Evolutionary conservation across 2,888 invertebrate species (phyloP).

Genomic region (Drosophila incognita): DNA sequence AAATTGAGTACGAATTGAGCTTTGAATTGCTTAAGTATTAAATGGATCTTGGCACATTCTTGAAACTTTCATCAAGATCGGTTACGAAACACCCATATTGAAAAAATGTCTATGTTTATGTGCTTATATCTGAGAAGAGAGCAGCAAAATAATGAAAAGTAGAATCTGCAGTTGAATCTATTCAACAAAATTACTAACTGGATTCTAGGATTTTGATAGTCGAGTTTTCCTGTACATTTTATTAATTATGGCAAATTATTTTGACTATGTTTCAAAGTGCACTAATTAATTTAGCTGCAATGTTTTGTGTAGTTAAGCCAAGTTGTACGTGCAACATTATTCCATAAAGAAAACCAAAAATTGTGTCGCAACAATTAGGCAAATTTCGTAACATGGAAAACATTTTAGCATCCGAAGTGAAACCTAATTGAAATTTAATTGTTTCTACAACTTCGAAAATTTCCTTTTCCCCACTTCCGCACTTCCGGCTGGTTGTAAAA

Average conservation of each 20-base stretch:
- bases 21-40: neutral
- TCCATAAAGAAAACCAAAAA: neutral
- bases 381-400: neutral
- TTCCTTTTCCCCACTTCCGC: slow-evolving; percentile 1
- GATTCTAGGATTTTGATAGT: too few species aligned
- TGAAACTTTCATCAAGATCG: neutral
- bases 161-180: neutral
- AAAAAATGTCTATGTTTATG: too few species aligned
- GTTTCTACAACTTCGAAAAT: slow-evolving; percentile 7
- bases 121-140: too few species aligned
- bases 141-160: too few species aligned
- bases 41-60: neutral
- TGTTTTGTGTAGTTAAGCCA: neutral
- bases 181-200: neutral
- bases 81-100: neutral
- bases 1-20: neutral
- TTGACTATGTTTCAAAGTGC: neutral
- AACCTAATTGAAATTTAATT: slow-evolving; percentile 13
- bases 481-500: slow-evolving; percentile 11
- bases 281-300: neutral
- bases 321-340: neutral
- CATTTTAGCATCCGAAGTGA: neutral
- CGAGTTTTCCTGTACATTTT: neutral
- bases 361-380: neutral
- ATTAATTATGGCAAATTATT: neutral